Evolutionary conservation across 2,113 vertebrate genomes (phyloP), one percentile per base, ranked within the genome.

Genomic region (Ifrita kowaldi): DNA sequence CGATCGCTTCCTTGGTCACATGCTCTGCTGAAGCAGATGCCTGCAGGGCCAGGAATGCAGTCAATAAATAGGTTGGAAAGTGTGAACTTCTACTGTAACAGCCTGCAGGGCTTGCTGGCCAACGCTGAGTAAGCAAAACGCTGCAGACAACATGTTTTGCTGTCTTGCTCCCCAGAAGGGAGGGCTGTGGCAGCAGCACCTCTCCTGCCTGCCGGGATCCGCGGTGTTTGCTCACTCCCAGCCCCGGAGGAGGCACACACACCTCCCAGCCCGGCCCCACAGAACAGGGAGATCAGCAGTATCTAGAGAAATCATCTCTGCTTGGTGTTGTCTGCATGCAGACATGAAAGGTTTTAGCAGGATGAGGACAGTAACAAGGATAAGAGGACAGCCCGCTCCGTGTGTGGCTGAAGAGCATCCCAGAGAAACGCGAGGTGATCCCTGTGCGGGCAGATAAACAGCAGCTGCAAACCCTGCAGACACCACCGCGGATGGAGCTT

Each of bases 341-440:
- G 74, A 15, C 57, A 33, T 3, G 1, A 23, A 15, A 39, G 42
- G 19, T 16, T 90, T 47, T 3, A 14, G 2, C 3, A 7, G 20
- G 53, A 12, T 53, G 7, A 44, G 83, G 76, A 28, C 50, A 19
- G 3, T 1, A 3, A 28, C 1, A 16, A 26, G 74, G 37, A 5
- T 13, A 26, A 59, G 6, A 18, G 76, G 59, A 49, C 35, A 59
- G 55, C 30, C 91, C 42, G 16, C 47, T 63, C 70, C 12, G 5
- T 2, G 23, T 33, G 81, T 0, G 2, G 47, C 15, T 44, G 42
- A 73, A 17, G 50, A 22, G 12, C 4, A 7, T 41, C 75, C 78
- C 0, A 0, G 60, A 39, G 68, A 30, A 52, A 42, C 0, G 5
- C 0, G 1, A 55, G 74, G 63, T 8, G 73, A 33, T 87, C 92